Base-by-base conservation (phyloP, 2,888 invertebrate genomes). In the Quadroppia sp. region DNA sequence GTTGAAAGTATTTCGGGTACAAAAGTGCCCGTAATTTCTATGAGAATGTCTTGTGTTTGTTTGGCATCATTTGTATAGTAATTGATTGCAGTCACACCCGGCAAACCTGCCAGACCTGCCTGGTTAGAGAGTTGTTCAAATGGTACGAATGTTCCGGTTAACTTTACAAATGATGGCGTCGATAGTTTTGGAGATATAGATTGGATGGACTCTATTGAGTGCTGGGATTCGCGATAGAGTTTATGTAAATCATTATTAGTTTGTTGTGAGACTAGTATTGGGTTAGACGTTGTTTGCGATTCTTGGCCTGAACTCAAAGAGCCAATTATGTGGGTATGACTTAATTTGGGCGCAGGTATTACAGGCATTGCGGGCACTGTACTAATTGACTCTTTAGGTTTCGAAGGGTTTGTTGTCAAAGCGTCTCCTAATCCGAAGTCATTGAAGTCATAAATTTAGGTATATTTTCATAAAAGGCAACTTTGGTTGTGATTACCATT, bases 11-110 rank as follows among this genome's bases (percentile, higher is more conserved):
- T 71, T 73, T 71, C 56, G n/a, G 74, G 71, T 17, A 74, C 42
- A 32, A 74, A 74, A 42, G 74, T 74, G 23, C 74, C 74, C 0
- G 74, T 74, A 40, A 74, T 74, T 36, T 74, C 74, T 36, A 74
- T 48, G 4, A 71, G 59, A 28, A 71, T 48, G 32, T 71, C 42
- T 3, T 25, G 45, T 61, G 61, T 15, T 61, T 17, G 17, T 61
- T 32, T n/a, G n/a, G 32, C 30, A 17, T 42, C 61, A 17, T 28
- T 42, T 9, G 32, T 45, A 50, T 23, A 71, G 40, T 59, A 71
- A 36, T 53, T 59, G 45, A 59, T 71, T 25, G 17, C 13, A 15
- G 74, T 50, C 30, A 56, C 42, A 32, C 30, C 36, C 23, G 36
- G 23, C n/a, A 69, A 23, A 17, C 50, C 50, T 50, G 50, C 20